Base-by-base conservation (phyloP, 1,140 invertebrate species). In the Lasioglossum albipes region DNA sequence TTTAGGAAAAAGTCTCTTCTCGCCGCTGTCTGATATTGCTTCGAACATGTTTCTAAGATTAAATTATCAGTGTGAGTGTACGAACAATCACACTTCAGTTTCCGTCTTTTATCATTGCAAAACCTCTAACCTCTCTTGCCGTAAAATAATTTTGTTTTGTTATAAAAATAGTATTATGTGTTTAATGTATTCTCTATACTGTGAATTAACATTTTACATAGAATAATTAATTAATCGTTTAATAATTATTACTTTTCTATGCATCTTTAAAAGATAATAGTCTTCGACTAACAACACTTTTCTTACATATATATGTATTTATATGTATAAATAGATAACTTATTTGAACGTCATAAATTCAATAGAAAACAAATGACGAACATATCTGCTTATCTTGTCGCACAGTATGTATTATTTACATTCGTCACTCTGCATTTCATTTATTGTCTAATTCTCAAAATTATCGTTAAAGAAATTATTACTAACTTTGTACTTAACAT, bases 101-200 rank as follows among this genome's bases (percentile, higher is more conserved):
- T 70, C 52, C 52, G 27, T 68, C 16, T 78, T 80, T 54, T 80
- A 72, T 59, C 59, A 52, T 64, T n/a, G 57, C n/a, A 57, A 78
- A 79, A 71, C 6, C 1, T 73, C 36, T 74, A 84, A 84, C 75
- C 81, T 83, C 42, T 49, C 49, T 61, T 54, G 5, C 7, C 22
- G 52, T 54, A 5, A 54, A 16, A 54, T 54, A 54, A 18, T 16
- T 16, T 54, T 54, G 18, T 54, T 54, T 36, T 54, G 18, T 54
- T 20, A 54, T 16, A 16, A 54, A 54, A 16, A 20, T 18, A 0
- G 5, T 54, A 20, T 54, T 54, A 54, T 54, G 18, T 54, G 4
- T 54, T 54, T 18, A 54, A 54, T 18, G 6, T 54, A 18, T 20
- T 4, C 18, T 18, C 18, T 20, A 16, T 27, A 27, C 27, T 27